Evolutionary conservation across 1,140 invertebrate genomes (phyloP).

Genomic region (Andricus grossulariae): DNA sequence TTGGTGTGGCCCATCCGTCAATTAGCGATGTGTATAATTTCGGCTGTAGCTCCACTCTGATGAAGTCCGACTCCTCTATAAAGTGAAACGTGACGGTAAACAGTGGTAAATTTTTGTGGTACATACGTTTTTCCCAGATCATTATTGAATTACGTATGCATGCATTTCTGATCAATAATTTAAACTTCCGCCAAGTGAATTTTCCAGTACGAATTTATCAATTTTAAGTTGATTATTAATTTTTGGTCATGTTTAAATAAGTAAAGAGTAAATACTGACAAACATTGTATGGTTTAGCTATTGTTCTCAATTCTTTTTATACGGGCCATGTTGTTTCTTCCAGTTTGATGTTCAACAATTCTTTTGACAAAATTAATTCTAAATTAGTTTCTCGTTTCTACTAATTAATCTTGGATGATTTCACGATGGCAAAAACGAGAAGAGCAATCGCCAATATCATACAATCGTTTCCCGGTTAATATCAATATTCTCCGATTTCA

Average conservation of each 20-base stretch:
- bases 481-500: too few species aligned
- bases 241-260: slow-evolving; percentile 13
- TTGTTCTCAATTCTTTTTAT: not conserved
- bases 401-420: too few species aligned
- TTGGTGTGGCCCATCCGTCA: not conserved
- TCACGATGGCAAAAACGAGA: too few species aligned
- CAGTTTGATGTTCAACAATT: too few species aligned
- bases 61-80: slow-evolving; percentile 4
- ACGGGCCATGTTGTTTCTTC: too few species aligned
- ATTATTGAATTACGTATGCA: slow-evolving; percentile 15
- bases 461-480: too few species aligned
- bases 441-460: too few species aligned
- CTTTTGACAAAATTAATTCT: too few species aligned
- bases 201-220: slow-evolving; percentile 2
- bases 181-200: not conserved
- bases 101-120: slow-evolving; percentile 15
- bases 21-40: slow-evolving; percentile 20
- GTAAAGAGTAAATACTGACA: not conserved
- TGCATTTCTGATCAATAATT: slow-evolving; percentile 18
- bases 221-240: not conserved
- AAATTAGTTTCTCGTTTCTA: too few species aligned
- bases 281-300: not conserved
- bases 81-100: slow-evolving; percentile 25
- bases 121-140: slow-evolving; percentile 15
- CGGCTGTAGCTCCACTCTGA: slow-evolving; percentile 5